These are phyloP conservation scores for Mechanitis messenoides DNA, from an alignment of 2,888 invertebrate genomes.

Conservation along the genomic window DNA sequence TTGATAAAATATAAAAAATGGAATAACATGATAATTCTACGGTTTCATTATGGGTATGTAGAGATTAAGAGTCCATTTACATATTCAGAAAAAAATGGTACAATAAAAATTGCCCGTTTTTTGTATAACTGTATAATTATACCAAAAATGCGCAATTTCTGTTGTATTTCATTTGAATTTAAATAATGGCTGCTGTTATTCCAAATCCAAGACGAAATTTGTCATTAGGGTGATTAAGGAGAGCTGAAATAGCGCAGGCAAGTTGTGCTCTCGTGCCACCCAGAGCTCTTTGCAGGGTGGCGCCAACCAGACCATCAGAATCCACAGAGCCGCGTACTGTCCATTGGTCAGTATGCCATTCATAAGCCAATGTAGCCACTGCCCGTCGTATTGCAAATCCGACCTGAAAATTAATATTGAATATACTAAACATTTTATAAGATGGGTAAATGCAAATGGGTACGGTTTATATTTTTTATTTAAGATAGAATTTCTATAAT, in stretches of 20 bases:
- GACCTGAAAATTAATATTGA: slow-evolving; percentile 40
- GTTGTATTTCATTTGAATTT: slow-evolving; percentile 12
- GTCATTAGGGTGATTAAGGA: slow-evolving; percentile 70
- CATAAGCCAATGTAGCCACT: slow-evolving; percentile 63
- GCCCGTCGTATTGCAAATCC: slow-evolving; percentile 60
- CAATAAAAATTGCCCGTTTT: too few species aligned
- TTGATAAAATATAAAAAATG: too few species aligned
- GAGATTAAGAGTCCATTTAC: too few species aligned
- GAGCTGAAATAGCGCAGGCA: slow-evolving; percentile 62
- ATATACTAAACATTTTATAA: too few species aligned
- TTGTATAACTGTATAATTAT: too few species aligned
- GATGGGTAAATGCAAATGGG: too few species aligned
- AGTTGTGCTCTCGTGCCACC: slow-evolving; percentile 58
- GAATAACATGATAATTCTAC: too few species aligned
- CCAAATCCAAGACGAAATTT: slow-evolving; percentile 69
- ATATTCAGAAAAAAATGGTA: too few species aligned
- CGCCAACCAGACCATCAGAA: slow-evolving; percentile 68
- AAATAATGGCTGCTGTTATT: slow-evolving; percentile 57
- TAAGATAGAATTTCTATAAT: too few species aligned
- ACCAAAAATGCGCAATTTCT: too few species aligned
- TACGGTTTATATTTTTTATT: too few species aligned
- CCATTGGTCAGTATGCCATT: slow-evolving; percentile 61
- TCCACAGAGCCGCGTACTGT: slow-evolving; percentile 62
- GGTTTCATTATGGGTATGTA: too few species aligned
- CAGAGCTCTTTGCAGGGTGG: slow-evolving; percentile 58